phyloP scores from a whole-genome alignment of 1,140 invertebrate species.

The Drosophila orosa region DNA sequence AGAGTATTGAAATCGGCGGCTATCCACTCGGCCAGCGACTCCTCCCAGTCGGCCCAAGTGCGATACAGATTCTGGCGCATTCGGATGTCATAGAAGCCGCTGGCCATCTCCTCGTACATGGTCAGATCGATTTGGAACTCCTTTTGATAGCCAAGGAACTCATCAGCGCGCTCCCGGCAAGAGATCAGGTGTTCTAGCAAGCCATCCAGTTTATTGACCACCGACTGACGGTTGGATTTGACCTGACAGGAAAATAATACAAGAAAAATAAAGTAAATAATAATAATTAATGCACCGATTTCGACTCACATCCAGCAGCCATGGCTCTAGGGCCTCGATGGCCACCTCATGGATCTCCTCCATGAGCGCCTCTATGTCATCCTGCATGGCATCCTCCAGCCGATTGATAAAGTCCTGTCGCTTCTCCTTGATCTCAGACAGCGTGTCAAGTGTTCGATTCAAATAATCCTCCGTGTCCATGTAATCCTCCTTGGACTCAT shows the following conservation, averaged over 20 bases:
- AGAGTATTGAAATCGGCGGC: slow-evolving; percentile 88
- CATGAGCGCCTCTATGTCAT: slow-evolving; percentile 85
- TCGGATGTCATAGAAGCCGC: slow-evolving; percentile 90
- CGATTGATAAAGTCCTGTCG: slow-evolving; percentile 85
- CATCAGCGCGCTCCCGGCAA: slow-evolving; percentile 87
- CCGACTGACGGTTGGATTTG: slow-evolving; percentile 87
- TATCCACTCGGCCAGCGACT: slow-evolving; percentile 84
- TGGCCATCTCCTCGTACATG: slow-evolving; percentile 91
- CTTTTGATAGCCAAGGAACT: slow-evolving; percentile 89
- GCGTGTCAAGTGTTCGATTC: slow-evolving; percentile 84
- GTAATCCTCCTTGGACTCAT: slow-evolving; percentile 87
- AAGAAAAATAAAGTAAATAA: too few species aligned
- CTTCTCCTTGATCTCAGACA: slow-evolving; percentile 84
- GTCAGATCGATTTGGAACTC: slow-evolving; percentile 91
- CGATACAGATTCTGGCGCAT: slow-evolving; percentile 92
- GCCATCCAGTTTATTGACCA: slow-evolving; percentile 87
- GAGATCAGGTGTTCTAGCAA: slow-evolving; percentile 87
- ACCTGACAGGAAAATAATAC: slow-evolving; percentile 10
- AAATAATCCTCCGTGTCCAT: slow-evolving; percentile 85
- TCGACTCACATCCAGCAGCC: slow-evolving; percentile 70
- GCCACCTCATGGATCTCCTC: slow-evolving; percentile 86
- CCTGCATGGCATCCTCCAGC: slow-evolving; percentile 86
- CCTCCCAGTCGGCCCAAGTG: slow-evolving; percentile 89
- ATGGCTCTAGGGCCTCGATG: slow-evolving; percentile 75
- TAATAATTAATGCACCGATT: too few species aligned